Conservation (phyloP, 1,140 invertebrate genomes). For the Aphaenogaster rudis region DNA sequence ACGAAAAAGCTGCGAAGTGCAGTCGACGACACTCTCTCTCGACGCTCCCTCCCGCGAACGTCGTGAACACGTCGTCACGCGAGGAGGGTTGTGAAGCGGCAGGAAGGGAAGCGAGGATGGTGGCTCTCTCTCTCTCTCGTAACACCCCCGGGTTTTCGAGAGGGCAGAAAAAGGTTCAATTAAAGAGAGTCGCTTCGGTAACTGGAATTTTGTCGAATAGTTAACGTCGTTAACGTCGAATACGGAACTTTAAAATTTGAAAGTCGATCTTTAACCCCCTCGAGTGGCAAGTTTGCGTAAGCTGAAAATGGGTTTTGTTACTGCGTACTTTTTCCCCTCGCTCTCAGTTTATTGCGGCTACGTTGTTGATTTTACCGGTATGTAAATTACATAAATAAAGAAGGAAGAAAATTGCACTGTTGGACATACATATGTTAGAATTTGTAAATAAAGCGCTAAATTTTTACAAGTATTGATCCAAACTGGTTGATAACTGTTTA, state of each 20-base stretch:
- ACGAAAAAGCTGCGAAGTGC: conserved; percentile 55
- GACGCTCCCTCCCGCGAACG: conserved; percentile 40
- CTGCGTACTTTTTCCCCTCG: neutral
- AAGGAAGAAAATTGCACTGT: neutral
- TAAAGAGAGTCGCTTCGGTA: conserved; percentile 12
- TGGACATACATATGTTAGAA: neutral
- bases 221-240: conserved; percentile 9
- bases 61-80: conserved; percentile 42
- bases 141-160: conserved; percentile 1
- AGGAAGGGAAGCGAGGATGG: neutral
- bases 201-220: conserved; percentile 38
- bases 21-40: conserved; percentile 36
- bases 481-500: neutral
- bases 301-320: conserved; percentile 16
- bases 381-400: conserved; percentile 1
- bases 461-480: neutral
- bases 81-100: neutral
- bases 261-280: conserved; percentile 10
- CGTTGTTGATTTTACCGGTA: neutral
- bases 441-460: neutral
- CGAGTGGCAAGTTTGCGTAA: neutral
- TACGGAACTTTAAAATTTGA: neutral
- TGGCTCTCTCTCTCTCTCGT: neutral
- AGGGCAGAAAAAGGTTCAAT: conserved; percentile 49
- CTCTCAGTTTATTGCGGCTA: conserved; percentile 1